Evolutionary conservation across 1,140 invertebrate species (phyloP), one percentile per base, ranked within the genome.

Genomic region (Halictus rubicundus): DNA sequence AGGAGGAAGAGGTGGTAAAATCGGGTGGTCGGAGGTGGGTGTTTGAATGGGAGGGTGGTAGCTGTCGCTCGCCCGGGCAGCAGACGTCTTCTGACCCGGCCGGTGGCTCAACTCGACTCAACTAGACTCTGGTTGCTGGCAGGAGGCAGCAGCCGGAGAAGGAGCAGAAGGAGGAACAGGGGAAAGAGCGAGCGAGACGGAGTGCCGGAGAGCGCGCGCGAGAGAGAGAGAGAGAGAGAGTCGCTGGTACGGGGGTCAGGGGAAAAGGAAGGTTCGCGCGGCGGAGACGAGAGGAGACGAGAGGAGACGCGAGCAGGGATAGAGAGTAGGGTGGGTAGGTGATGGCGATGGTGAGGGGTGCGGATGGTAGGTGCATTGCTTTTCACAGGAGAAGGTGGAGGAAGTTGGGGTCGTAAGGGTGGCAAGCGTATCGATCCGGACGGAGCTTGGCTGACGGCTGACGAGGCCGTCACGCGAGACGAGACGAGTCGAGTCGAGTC

Each of bases 71-170:
- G 92, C 92, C 92, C 92, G 92, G 92, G 92, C 91, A 91, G 90
- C 92, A 93, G 92, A 92, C 91, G 91, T 93, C 92, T 93, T 92
- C 91, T 92, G 92, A 93, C 92, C 92, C 92, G 92, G 91, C 91
- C 90, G 91, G 89, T 91, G 89, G 89, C 91, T 92, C 90, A 88
- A 90, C 90, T 91, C 88, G 87, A 92, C 89, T 91, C 91, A 91
- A 92, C 88, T 90, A 90, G 88, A 91, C 86, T 90, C 80, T 76
- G 86, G 78, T 76, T 69, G 87, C 70, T 86, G 84, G 84, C 78
- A 86, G 84, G 85, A 85, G 88, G 82, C 82, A 84, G 84, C 84
- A 84, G 84, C 39, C 59, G 84, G 84, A 84, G 84, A 76, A 80
- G 76, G 69, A 80, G 78, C 76, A 80, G 81, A 65, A 57, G 66